Percentiles rank a stretch among this genome's conserved stretches.
These are phyloP conservation scores for Halcyon smyrnensis DNA, from an alignment of 2,797 vertebrate species.

Conservation along the genomic window DNA sequence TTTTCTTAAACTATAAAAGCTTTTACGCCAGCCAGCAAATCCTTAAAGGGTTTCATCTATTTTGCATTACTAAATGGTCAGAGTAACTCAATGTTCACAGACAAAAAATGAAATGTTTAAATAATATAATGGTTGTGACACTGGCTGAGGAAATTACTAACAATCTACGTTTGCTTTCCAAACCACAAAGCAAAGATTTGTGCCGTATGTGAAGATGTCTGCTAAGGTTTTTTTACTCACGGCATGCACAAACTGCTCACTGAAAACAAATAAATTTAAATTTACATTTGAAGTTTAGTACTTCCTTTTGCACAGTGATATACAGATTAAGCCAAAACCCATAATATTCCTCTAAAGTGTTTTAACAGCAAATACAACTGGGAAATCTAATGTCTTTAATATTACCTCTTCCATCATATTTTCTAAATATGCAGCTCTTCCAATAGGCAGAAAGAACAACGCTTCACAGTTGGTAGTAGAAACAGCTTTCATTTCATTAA, in stretches of 20 bases:
- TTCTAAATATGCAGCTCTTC: background rate
- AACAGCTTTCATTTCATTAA: background rate
- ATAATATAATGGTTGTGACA: constrained; percentile 43
- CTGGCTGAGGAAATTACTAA: constrained; percentile 9
- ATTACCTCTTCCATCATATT: background rate
- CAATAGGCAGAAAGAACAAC: background rate
- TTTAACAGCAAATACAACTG: background rate
- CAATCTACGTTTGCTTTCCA: background rate
- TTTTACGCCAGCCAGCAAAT: constrained; percentile 54
- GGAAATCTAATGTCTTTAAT: background rate
- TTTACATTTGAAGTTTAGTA: background rate
- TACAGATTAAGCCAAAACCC: background rate
- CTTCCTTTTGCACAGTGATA: background rate
- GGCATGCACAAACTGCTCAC: background rate
- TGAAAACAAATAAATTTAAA: background rate
- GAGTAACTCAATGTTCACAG: constrained; percentile 54
- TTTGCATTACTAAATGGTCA: constrained; percentile 58
- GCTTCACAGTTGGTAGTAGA: background rate
- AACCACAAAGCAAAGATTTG: background rate
- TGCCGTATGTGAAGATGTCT: background rate
- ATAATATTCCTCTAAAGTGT: background rate
- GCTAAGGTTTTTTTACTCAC: background rate
- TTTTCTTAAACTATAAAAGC: constrained; percentile 57
- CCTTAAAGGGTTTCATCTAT: constrained; percentile 57
- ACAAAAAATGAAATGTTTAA: constrained; percentile 62